Base-by-base conservation (phyloP, 2,888 invertebrate species). In the Calameuta pallipes region DNA sequence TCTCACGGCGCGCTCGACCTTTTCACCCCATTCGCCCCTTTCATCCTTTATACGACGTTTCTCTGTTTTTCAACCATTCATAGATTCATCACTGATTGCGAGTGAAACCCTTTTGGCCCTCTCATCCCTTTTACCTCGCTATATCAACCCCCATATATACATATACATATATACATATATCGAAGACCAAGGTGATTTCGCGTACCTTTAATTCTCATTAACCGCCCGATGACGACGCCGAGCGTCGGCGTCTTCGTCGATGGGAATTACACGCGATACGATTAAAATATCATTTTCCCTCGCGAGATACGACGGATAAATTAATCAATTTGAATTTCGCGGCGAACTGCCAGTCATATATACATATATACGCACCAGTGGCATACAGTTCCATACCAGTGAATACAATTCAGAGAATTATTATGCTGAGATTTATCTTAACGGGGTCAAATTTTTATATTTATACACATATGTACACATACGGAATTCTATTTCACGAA, bases 121-220 rank as follows among this genome's bases (percentile, higher is more conserved):
- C 69, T 34, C 13, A 36, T 31, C 33, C 34, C 2, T 56, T 23
- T 15, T 2, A 6, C 6, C 23, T 0, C 23, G 0, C 23, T 56
- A 56, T 9, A 9, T 56, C 56, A 23, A 56, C 56, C 56, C 56
- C 23, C 23, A 9, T 23, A 56, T 41, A 6, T 23, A 23, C 4
- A 15, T 41, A 41, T 23, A 15, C 4, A 41, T 4, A 15, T 2
- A 41, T 15, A 37, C 2, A 37, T 37, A 35, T 15, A 33, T n/a
- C n/a, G 33, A 73, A 36, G 37, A n/a, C 56, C 68, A 75, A 37
- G 74, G 41, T 31, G 74, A 75, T 74, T 75, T 56, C 75, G 77
- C 70, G 76, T 74, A 68, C 77, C 77, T 76, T 81, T 78, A 75
- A 79, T 75, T 78, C 69, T 73, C 73, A 81, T 79, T 81, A 78